Evolutionary conservation across 2,113 vertebrate species (phyloP).

Genomic region (Coracopsis vasa): DNA sequence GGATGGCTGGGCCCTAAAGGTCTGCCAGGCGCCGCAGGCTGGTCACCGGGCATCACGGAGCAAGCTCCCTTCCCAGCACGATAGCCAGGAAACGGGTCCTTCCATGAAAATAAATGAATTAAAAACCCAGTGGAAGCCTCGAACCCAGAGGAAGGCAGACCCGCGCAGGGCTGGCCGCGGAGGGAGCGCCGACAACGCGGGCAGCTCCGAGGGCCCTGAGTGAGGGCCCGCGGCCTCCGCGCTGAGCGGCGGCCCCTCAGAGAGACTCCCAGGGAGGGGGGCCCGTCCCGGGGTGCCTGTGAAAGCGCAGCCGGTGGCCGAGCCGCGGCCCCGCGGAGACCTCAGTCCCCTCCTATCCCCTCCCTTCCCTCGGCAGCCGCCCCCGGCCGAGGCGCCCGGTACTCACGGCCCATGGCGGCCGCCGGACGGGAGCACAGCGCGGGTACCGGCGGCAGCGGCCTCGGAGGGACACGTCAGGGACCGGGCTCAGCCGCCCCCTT

Average conservation of each 20-base stretch:
- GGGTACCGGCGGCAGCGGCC: background rate
- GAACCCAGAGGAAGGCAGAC: no score
- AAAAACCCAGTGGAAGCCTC: no score
- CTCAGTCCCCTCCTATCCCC: background rate
- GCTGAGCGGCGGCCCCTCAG: background rate
- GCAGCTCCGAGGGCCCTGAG: no score
- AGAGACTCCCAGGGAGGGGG: no score
- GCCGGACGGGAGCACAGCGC: background rate
- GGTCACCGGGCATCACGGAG: background rate
- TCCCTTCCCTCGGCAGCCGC: no score
- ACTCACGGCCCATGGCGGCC: slow-evolving; percentile 79
- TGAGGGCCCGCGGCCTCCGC: no score
- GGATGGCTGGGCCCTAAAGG: fast-evolving
- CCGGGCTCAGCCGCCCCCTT: slow-evolving; percentile 21
- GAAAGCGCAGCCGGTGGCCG: background rate
- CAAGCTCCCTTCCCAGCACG: no score
- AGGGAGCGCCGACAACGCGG: background rate
- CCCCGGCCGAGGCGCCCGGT: background rate
- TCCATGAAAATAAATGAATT: background rate
- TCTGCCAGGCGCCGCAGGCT: background rate
- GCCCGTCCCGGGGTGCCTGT: background rate
- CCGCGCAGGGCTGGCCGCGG: background rate
- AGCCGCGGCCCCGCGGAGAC: background rate
- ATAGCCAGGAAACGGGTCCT: fast-evolving
- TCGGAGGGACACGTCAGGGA: slow-evolving; percentile 76